A percentile compares a stretch with the other conserved stretches of the same genome.
Conservation (phyloP, 2,113 vertebrate genomes). For the Taurulus bubalis region DNA sequence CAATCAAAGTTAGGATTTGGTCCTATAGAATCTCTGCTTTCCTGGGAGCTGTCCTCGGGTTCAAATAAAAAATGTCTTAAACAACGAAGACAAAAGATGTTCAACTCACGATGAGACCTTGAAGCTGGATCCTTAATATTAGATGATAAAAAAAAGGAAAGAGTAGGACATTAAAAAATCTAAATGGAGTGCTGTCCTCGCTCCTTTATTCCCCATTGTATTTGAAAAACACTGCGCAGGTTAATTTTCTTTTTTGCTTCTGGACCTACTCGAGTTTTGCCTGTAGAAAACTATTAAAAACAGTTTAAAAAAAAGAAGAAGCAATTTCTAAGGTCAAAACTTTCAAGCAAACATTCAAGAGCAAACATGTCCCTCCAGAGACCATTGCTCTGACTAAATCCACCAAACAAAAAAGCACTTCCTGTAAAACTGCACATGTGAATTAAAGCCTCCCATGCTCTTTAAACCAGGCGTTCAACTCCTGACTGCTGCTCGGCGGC, state of each 20-base stretch:
- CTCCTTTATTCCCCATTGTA: not conserved
- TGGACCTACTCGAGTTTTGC: not conserved
- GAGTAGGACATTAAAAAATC: not conserved
- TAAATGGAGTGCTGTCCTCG: not conserved
- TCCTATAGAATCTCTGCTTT: not conserved
- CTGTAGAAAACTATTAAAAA: not conserved
- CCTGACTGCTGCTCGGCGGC: not conserved
- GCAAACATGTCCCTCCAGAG: not conserved
- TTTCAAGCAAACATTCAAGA: not conserved
- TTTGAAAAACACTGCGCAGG: not conserved
- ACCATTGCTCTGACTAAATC: not conserved
- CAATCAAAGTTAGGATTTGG: not conserved
- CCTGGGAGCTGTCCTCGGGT: not conserved
- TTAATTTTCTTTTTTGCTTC: not conserved
- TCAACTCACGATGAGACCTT: not conserved
- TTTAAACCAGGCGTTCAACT: slow-evolving; percentile 5
- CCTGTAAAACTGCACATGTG: not conserved
- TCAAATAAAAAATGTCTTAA: not conserved
- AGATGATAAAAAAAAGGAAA: not conserved
- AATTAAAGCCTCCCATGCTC: not conserved
- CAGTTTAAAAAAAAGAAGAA: not conserved
- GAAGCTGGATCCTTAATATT: not conserved
- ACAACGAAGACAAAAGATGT: not conserved
- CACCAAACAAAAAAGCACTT: not conserved
- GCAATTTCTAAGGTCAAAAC: not conserved